Percentiles rank a stretch among this genome's conserved stretches.
Evolutionary conservation across 2,888 invertebrate species (phyloP).

Genomic region (Hylaea fasciaria): DNA sequence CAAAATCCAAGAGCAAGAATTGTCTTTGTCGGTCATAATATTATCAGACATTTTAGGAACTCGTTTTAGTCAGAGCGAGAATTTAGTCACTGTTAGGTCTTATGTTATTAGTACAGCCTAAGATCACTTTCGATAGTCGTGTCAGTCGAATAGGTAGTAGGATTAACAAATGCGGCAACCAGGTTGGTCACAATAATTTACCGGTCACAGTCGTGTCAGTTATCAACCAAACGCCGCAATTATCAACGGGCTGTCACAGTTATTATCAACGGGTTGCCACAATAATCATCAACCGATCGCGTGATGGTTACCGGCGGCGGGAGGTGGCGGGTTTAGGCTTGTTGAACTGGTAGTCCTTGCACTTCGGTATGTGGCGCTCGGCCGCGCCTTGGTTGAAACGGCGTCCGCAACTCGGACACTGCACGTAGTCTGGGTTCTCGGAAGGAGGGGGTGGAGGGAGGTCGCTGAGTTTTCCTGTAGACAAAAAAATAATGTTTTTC

Average conservation of each 20-base stretch:
- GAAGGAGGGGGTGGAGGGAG: conserved; percentile 95
- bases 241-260: conserved; percentile 1
- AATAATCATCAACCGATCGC: conserved; percentile 6
- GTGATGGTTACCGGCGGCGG: conserved; percentile 63
- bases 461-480: conserved; percentile 89
- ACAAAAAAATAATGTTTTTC: neutral
- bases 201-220: conserved; percentile 4
- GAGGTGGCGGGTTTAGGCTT: conserved; percentile 84
- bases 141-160: conserved; percentile 4
- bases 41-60: conserved; percentile 30
- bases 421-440: conserved; percentile 95
- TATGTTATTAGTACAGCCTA: conserved; percentile 18
- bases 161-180: neutral
- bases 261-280: conserved; percentile 23
- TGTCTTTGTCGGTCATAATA: conserved; percentile 30
- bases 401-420: conserved; percentile 94
- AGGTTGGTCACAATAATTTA: conserved; percentile 1
- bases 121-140: conserved; percentile 11
- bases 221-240: conserved; percentile 10
- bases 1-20: conserved; percentile 43
- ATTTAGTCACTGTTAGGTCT: conserved; percentile 2
- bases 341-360: conserved; percentile 92
- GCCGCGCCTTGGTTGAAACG: conserved; percentile 94
- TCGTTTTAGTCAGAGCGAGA: neutral
- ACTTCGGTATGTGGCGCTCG: conserved; percentile 96